Evolutionary conservation across 2,888 invertebrate genomes (phyloP).

Genomic region (Orthosia cruda): DNA sequence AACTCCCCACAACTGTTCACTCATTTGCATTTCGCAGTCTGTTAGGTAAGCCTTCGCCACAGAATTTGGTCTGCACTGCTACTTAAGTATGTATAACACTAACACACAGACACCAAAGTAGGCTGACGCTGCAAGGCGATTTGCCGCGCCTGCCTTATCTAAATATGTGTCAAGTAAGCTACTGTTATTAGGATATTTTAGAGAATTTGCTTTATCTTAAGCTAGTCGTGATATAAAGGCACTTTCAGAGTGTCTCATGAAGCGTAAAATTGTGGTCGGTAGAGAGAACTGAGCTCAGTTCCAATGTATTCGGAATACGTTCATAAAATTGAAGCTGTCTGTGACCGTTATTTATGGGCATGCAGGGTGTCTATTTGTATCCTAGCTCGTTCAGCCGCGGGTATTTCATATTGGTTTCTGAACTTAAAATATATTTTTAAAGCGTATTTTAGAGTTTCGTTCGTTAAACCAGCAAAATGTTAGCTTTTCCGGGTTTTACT

Average conservation of each 20-base stretch:
- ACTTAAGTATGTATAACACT: slow-evolving; percentile 63
- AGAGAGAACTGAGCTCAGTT: slow-evolving; percentile 37
- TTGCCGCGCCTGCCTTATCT: slow-evolving; percentile 40
- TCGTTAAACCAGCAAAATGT: not conserved
- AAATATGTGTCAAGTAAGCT: slow-evolving; percentile 51
- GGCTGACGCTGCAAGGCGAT: slow-evolving; percentile 47
- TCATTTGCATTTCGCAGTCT: slow-evolving; percentile 84
- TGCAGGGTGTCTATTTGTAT: slow-evolving; percentile 55
- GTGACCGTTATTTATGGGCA: slow-evolving; percentile 55
- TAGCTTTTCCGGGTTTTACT: slow-evolving; percentile 6
- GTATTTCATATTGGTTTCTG: slow-evolving; percentile 28
- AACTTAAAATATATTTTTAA: slow-evolving; percentile 1
- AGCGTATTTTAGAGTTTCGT: not conserved
- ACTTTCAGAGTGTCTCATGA: slow-evolving; percentile 40
- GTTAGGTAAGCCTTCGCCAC: slow-evolving; percentile 74
- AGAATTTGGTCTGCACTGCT: slow-evolving; percentile 70
- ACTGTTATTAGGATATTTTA: slow-evolving; percentile 55
- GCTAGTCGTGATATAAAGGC: slow-evolving; percentile 44
- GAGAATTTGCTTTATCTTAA: slow-evolving; percentile 51
- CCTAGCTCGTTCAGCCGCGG: slow-evolving; percentile 18
- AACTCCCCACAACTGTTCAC: slow-evolving; percentile 77
- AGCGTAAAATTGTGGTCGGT: slow-evolving; percentile 54
- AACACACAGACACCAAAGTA: slow-evolving; percentile 58
- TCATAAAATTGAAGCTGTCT: slow-evolving; percentile 59
- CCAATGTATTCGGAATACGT: slow-evolving; percentile 60